Percentiles rank a stretch among this genome's conserved stretches.
These are phyloP conservation scores for Carettochelys insculpta DNA, from an alignment of 2,113 vertebrate genomes.

Conservation along the genomic window DNA sequence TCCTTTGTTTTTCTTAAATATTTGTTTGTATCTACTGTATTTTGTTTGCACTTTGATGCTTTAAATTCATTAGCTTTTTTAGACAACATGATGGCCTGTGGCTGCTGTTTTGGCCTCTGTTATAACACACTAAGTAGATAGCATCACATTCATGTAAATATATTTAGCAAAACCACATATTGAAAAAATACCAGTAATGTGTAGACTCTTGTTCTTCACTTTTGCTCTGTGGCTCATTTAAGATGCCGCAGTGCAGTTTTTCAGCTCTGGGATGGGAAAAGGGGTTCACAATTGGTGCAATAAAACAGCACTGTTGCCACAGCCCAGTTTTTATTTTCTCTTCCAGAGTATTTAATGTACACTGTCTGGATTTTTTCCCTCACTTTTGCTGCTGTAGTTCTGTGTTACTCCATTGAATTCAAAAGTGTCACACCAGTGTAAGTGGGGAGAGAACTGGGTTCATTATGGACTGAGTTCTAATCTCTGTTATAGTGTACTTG, in stretches of 20 bases:
- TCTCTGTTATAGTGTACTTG: neutral
- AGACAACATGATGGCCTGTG: neutral
- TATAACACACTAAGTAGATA: neutral
- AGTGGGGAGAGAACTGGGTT: neutral
- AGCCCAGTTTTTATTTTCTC: neutral
- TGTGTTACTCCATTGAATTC: neutral
- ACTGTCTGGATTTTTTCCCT: neutral
- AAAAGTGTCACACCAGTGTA: neutral
- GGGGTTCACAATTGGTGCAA: neutral
- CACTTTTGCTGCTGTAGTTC: neutral
- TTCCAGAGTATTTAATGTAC: neutral
- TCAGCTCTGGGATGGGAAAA: neutral
- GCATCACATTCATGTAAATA: neutral
- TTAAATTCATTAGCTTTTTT: neutral
- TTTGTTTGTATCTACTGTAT: neutral
- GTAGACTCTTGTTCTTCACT: neutral
- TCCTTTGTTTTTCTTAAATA: neutral
- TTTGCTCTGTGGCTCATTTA: neutral
- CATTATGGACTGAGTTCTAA: neutral
- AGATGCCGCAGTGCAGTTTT: neutral
- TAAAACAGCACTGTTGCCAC: neutral
- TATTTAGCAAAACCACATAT: neutral
- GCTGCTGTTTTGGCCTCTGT: neutral
- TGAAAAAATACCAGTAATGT: neutral
- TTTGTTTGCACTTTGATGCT: neutral